Evolutionary conservation across 2,888 invertebrate genomes (phyloP).

Genomic region (Lumbricus terrestris): DNA sequence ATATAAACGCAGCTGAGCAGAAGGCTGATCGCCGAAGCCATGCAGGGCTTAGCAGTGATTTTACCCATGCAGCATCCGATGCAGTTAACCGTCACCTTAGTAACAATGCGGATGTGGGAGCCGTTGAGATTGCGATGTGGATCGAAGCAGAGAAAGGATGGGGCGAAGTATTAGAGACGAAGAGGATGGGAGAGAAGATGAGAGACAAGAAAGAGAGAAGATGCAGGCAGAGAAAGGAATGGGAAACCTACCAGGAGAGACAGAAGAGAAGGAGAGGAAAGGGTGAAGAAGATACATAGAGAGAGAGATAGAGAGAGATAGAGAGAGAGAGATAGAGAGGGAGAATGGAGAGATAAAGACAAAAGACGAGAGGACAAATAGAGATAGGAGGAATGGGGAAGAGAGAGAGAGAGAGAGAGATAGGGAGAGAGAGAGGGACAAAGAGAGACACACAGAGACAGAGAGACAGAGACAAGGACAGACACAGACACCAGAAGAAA

Average conservation of each 20-base stretch:
- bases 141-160: background rate
- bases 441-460: background rate
- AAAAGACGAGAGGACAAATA: background rate
- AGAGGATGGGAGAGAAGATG: background rate
- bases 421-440: background rate
- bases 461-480: background rate
- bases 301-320: background rate
- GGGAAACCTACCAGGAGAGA: too few species aligned
- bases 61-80: background rate
- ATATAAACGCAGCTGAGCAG: background rate
- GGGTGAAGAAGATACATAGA: background rate
- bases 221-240: background rate
- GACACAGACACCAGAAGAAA: background rate
- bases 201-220: background rate
- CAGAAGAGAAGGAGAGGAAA: background rate
- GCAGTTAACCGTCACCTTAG: background rate
- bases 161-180: background rate
- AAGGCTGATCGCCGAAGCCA: background rate
- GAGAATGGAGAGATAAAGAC: too few species aligned
- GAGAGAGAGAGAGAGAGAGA: background rate
- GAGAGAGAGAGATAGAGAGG: too few species aligned
- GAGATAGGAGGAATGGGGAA: background rate
- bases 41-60: background rate
- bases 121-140: background rate
- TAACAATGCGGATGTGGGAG: background rate